Evolutionary conservation across 2,888 invertebrate species (phyloP).

Genomic region (Agriopis aurantiaria): DNA sequence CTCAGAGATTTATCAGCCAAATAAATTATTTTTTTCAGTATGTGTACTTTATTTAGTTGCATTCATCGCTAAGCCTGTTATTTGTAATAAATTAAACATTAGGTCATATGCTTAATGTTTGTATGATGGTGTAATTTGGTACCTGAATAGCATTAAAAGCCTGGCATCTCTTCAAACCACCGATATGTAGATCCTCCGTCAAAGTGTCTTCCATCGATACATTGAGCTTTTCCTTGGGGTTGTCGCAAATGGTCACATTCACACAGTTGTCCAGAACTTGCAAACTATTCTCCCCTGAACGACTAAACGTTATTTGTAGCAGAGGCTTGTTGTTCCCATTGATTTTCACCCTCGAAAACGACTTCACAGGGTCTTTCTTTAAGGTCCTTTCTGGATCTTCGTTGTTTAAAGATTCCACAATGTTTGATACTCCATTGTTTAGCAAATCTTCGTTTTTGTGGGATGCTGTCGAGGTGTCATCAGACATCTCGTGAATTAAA

Average conservation of each 20-base stretch:
- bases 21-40: too few species aligned
- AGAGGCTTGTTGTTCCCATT: slow-evolving; percentile 80
- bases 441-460: slow-evolving; percentile 65
- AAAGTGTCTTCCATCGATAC: slow-evolving; percentile 66
- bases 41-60: too few species aligned
- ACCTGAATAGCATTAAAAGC: slow-evolving; percentile 84
- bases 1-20: too few species aligned
- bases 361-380: slow-evolving; percentile 63
- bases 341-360: slow-evolving; percentile 77
- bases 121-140: neutral
- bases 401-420: slow-evolving; percentile 67
- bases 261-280: slow-evolving; percentile 79
- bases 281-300: slow-evolving; percentile 74
- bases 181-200: slow-evolving; percentile 68
- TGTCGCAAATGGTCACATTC: slow-evolving; percentile 75
- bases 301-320: slow-evolving; percentile 74
- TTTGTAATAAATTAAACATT: too few species aligned
- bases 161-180: slow-evolving; percentile 80
- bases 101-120: too few species aligned
- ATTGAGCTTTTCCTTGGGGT: slow-evolving; percentile 61
- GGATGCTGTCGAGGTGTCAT: slow-evolving; percentile 56
- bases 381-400: slow-evolving; percentile 50
- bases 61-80: too few species aligned
- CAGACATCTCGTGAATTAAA: slow-evolving; percentile 66
- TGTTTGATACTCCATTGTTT: slow-evolving; percentile 71